These are phyloP conservation scores for Lithobates sylvaticus DNA, from an alignment of 2,797 vertebrate species.

Conservation along the genomic window DNA sequence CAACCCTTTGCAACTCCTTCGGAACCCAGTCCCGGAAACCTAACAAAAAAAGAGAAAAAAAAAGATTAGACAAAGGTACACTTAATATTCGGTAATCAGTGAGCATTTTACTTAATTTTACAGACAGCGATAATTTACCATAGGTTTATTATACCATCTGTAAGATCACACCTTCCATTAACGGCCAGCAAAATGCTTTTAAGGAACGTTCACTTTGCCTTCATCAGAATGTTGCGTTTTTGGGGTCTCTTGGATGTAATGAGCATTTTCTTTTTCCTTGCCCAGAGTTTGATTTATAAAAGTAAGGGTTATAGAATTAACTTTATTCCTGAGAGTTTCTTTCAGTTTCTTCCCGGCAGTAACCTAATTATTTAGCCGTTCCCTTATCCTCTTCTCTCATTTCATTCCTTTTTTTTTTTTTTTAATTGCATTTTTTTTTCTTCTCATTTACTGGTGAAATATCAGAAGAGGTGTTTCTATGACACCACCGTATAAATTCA, in stretches of 20 bases:
- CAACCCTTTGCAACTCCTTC: conserved; percentile 95
- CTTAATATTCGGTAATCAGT: conserved; percentile 72
- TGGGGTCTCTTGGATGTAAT: conserved; percentile 67
- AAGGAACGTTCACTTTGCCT: conserved; percentile 76
- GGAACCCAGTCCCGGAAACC: conserved; percentile 98
- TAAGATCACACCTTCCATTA: conserved; percentile 76
- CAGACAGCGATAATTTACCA: conserved; percentile 77
- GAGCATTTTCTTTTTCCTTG: conserved; percentile 68
- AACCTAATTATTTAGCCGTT: conserved; percentile 58
- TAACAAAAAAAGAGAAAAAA: conserved; percentile 70
- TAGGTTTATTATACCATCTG: conserved; percentile 77
- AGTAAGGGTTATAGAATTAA: conserved; percentile 62
- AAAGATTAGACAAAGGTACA: conserved; percentile 63
- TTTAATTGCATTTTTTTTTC: conserved; percentile 49
- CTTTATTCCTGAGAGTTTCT: conserved; percentile 70
- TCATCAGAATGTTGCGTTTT: conserved; percentile 67
- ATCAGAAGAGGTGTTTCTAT: conserved; percentile 18
- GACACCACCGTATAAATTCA: not conserved
- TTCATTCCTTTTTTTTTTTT: conserved; percentile 37
- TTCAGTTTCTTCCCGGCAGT: conserved; percentile 43
- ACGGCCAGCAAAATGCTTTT: conserved; percentile 75
- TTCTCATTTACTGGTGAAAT: conserved; percentile 54
- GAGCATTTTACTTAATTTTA: conserved; percentile 73
- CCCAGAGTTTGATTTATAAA: conserved; percentile 72
- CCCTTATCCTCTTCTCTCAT: conserved; percentile 52